These are phyloP conservation scores for Dunckerocampus dactyliophorus DNA, from an alignment of 2,113 vertebrate species.

Conservation along the genomic window DNA sequence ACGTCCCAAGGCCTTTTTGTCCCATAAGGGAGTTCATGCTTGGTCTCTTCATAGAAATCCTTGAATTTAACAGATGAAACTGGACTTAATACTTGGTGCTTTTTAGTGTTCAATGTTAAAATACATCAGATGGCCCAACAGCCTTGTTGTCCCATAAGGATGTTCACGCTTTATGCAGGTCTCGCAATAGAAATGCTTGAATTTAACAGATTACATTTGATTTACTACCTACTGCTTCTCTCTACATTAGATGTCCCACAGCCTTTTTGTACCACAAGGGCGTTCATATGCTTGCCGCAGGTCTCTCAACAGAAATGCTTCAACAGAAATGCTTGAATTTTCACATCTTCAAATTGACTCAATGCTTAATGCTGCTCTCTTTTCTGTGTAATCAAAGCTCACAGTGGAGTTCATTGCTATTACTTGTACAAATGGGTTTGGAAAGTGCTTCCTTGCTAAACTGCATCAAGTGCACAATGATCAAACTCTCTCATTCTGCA, in stretches of 20 bases:
- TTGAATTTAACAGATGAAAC: background rate
- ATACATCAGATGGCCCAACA: background rate
- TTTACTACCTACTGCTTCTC: background rate
- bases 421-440: background rate
- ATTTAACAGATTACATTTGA: background rate
- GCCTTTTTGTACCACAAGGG: slow-evolving; percentile 1
- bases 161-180: no score
- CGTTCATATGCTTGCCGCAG: no score
- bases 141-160: background rate
- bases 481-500: no score
- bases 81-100: background rate
- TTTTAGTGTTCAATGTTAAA: background rate
- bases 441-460: background rate
- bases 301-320: background rate
- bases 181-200: background rate
- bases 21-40: background rate
- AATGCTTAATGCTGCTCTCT: background rate
- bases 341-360: background rate
- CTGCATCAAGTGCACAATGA: no score
- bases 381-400: background rate
- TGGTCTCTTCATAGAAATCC: background rate
- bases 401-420: background rate
- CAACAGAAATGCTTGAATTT: background rate
- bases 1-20: background rate
- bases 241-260: background rate